Evolutionary conservation across 1,140 invertebrate genomes (phyloP).

Genomic region (Aphis craccivora): DNA sequence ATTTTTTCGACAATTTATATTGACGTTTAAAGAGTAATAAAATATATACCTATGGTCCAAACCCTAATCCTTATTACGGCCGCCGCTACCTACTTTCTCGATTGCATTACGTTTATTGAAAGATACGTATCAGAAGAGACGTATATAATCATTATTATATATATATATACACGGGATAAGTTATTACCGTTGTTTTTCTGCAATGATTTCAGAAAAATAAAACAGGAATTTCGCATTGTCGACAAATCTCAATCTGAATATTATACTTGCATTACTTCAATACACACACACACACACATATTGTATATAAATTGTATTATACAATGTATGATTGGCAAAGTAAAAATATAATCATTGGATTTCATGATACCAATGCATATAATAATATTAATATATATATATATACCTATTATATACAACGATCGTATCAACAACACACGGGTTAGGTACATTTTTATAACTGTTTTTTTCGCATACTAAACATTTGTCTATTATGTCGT

Average conservation of each 20-base stretch:
- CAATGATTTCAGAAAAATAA: conserved; percentile 3
- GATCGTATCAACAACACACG: not conserved
- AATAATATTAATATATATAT: not conserved
- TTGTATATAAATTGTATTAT: not conserved
- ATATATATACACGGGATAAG: not conserved
- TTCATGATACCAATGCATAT: not conserved
- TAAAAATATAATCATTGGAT: not conserved
- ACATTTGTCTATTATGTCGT: too few relatives aligned
- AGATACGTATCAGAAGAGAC: not conserved
- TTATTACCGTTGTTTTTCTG: not conserved
- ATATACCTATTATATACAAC: too few relatives aligned
- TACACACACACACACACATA: too few relatives aligned
- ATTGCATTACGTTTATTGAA: conserved; percentile 17
- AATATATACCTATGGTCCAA: not conserved
- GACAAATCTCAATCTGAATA: not conserved
- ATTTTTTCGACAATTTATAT: conserved; percentile 18
- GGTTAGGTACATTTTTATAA: not conserved
- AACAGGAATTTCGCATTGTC: not conserved
- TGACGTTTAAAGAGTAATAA: conserved; percentile 17
- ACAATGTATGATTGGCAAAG: not conserved
- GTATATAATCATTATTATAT: not conserved
- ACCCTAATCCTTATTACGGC: not conserved
- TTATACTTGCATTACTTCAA: not conserved
- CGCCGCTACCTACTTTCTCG: not conserved
- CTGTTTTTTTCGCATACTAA: not conserved